Conservation (phyloP, 2,113 vertebrate species). For the Carlito syrichta region DNA sequence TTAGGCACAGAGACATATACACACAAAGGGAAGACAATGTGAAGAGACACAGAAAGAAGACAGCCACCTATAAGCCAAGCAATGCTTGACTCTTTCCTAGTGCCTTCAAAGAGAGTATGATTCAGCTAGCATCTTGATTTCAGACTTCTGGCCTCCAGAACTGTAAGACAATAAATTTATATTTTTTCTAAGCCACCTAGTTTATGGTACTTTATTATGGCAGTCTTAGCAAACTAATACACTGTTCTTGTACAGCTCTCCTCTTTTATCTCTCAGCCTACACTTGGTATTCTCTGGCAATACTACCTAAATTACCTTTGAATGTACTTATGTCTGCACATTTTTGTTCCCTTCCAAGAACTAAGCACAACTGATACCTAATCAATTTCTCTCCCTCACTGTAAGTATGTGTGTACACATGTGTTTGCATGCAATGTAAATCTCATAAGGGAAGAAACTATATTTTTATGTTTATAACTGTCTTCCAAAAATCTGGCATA, state of each 20-base stretch:
- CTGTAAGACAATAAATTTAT: neutral
- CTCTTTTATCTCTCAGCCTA: neutral
- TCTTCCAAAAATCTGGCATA: neutral
- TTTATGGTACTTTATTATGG: neutral
- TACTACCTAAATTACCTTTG: neutral
- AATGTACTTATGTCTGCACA: neutral
- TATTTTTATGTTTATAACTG: neutral
- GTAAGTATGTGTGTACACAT: neutral
- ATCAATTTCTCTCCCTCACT: neutral
- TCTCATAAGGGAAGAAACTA: neutral
- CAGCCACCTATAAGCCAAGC: neutral
- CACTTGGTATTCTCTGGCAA: neutral
- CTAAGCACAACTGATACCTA: neutral
- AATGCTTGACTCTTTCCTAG: too few species aligned
- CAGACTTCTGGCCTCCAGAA: neutral
- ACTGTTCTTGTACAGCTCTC: neutral
- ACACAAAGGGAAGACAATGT: neutral
- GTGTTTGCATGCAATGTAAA: neutral
- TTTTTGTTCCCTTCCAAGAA: neutral
- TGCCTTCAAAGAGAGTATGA: neutral
- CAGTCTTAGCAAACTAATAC: neutral
- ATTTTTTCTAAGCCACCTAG: neutral
- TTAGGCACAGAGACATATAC: neutral
- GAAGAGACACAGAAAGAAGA: neutral
- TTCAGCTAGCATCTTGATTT: neutral